Conservation (phyloP, 2,113 vertebrate genomes). For the Protobothrops flavoviridis region DNA sequence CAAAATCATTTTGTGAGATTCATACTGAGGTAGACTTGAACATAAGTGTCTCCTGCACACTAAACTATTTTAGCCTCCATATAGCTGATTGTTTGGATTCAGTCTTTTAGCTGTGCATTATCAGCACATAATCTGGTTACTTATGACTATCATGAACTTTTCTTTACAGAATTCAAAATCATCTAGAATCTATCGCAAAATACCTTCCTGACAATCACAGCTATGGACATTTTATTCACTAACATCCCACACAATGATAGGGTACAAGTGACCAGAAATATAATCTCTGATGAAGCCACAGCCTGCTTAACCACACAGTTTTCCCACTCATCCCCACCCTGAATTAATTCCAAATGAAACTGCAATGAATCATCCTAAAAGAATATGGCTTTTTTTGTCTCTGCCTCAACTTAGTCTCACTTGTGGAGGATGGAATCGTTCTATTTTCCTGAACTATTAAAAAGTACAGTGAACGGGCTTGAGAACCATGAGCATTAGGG, state of each 20-base stretch:
- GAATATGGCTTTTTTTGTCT: background rate
- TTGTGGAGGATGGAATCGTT: background rate
- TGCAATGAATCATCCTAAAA: conserved; percentile 9
- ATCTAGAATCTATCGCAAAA: background rate
- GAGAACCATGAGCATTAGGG: background rate
- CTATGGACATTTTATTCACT: background rate
- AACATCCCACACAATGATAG: background rate
- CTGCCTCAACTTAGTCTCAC: background rate
- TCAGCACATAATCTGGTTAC: background rate
- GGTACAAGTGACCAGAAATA: background rate
- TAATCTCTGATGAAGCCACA: background rate
- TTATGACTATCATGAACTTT: background rate
- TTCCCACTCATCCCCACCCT: background rate
- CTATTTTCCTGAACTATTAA: conserved; percentile 4
- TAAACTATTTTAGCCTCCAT: background rate
- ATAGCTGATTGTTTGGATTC: background rate
- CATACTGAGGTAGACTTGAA: background rate
- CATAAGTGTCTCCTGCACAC: background rate
- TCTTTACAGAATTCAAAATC: background rate
- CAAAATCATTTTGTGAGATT: background rate
- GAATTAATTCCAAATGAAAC: background rate
- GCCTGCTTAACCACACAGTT: background rate
- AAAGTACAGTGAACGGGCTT: background rate
- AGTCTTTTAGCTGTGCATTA: background rate
- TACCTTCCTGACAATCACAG: background rate